A percentile compares a stretch with the other conserved stretches of the same genome.
Conservation (phyloP, 2,113 vertebrate genomes). For the Lasiurus borealis region DNA sequence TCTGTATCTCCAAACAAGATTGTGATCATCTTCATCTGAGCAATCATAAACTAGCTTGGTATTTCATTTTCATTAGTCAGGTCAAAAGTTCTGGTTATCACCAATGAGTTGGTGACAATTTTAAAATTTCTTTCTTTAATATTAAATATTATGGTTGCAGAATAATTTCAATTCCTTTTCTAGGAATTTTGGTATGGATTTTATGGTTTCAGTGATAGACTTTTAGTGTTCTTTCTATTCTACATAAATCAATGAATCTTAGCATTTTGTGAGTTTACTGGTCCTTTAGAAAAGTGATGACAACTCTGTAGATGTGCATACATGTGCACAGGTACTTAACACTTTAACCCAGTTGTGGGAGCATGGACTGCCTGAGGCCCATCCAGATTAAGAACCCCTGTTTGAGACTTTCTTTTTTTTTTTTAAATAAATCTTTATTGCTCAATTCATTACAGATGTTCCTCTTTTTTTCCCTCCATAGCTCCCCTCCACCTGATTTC, state of each 20-base stretch:
- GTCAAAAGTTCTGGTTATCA: background rate
- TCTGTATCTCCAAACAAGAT: background rate
- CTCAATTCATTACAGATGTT: too few relatives aligned
- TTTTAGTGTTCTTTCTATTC: conserved; percentile 32
- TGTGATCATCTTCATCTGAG: background rate
- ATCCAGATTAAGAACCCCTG: background rate
- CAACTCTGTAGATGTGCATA: background rate
- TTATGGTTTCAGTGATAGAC: conserved; percentile 46
- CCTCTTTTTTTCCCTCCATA: too few relatives aligned
- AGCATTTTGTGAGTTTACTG: background rate
- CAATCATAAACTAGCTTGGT: background rate
- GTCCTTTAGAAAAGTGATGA: background rate
- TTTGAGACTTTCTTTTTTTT: background rate
- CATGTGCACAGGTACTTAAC: background rate
- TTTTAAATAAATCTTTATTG: too few relatives aligned
- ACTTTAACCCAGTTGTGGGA: background rate
- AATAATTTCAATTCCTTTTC: conserved; percentile 25
- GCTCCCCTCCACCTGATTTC: too few relatives aligned
- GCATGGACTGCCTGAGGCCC: background rate
- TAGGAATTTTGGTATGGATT: conserved; percentile 32
- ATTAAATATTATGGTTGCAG: background rate
- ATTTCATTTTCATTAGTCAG: conserved; percentile 33
- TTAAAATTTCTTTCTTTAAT: conserved; percentile 47
- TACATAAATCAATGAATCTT: background rate
- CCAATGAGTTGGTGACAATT: background rate